Evolutionary conservation across 1,140 invertebrate genomes (phyloP).

Genomic region (Drosophila repleta): DNA sequence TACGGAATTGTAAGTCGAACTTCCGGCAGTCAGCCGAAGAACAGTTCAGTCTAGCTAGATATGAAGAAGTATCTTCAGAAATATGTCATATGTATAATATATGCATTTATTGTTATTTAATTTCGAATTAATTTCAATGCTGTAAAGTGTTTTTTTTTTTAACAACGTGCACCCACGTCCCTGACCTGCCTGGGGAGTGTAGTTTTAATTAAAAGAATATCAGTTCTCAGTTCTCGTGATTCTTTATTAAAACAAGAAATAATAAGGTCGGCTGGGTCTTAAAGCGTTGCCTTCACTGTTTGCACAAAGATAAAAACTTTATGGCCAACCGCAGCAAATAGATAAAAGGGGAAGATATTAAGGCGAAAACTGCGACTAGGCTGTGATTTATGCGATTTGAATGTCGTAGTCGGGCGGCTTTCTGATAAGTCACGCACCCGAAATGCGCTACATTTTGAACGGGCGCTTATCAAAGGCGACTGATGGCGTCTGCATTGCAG

Average conservation of each 20-base stretch:
- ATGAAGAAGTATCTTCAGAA: not conserved
- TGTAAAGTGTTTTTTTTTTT: not conserved
- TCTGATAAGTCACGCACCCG: constrained; percentile 70
- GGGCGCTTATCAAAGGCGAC: constrained; percentile 41
- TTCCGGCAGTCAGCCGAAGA: not conserved
- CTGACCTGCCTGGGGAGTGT: constrained; percentile 26
- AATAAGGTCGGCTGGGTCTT: constrained; percentile 75
- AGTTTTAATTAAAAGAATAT: constrained; percentile 47
- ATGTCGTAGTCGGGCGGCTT: constrained; percentile 48
- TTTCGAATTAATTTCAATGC: not conserved
- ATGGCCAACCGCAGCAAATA: constrained; percentile 71
- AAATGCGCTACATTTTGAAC: constrained; percentile 44
- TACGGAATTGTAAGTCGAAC: not conserved
- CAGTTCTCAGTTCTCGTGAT: constrained; percentile 19
- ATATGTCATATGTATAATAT: not conserved
- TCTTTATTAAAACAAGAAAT: constrained; percentile 62
- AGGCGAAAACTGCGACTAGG: constrained; percentile 68
- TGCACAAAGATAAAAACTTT: constrained; percentile 79
- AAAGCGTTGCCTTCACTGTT: constrained; percentile 62
- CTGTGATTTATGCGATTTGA: constrained; percentile 77
- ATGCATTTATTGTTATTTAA: constrained; percentile 10
- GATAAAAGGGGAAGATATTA: constrained; percentile 68
- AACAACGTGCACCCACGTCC: constrained; percentile 9
- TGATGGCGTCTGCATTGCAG: constrained; percentile 44
- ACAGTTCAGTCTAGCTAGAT: not conserved